phyloP scores from a whole-genome alignment of 1,140 invertebrate species.

The Brachionus manjavacas region DNA sequence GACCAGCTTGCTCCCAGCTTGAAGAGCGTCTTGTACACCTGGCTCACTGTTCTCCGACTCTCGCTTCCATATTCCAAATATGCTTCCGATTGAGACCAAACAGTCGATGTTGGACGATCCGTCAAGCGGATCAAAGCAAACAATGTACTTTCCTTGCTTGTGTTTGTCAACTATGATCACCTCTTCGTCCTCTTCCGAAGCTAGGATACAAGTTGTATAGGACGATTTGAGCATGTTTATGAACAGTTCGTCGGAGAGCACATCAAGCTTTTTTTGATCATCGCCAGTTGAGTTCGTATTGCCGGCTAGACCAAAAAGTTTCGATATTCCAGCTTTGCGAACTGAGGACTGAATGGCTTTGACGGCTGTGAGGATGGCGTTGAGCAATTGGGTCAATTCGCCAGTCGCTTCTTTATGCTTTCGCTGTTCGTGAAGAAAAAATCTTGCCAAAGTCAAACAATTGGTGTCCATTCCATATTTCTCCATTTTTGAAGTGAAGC shows the following conservation, averaged over 20 bases:
- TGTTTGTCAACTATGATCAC: constrained; percentile 85
- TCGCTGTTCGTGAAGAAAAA: constrained; percentile 84
- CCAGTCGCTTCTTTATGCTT: constrained; percentile 78
- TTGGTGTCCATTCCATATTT: constrained; percentile 61
- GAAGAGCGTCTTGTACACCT: constrained; percentile 69
- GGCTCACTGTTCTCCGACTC: constrained; percentile 45
- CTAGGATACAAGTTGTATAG: constrained; percentile 80
- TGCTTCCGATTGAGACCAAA: constrained; percentile 94
- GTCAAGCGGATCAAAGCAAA: constrained; percentile 96
- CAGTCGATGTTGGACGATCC: constrained; percentile 99
- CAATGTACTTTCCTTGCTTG: constrained; percentile 83
- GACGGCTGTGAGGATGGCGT: constrained; percentile 87
- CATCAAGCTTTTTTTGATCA: constrained; percentile 95
- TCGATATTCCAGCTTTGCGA: constrained; percentile 82
- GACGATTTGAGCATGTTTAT: constrained; percentile 96
- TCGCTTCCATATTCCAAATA: constrained; percentile 86
- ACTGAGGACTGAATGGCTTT: constrained; percentile 96
- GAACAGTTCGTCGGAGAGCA: constrained; percentile 92
- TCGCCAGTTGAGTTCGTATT: constrained; percentile 93
- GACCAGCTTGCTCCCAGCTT: constrained; percentile 77
- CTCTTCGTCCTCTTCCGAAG: constrained; percentile 91
- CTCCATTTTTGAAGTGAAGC: constrained; percentile 27
- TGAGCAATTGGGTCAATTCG: constrained; percentile 87
- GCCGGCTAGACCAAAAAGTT: constrained; percentile 79
- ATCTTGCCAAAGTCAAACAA: constrained; percentile 89